Conservation (phyloP, 2,113 vertebrate species). For the Tympanuchus pallidicinctus region DNA sequence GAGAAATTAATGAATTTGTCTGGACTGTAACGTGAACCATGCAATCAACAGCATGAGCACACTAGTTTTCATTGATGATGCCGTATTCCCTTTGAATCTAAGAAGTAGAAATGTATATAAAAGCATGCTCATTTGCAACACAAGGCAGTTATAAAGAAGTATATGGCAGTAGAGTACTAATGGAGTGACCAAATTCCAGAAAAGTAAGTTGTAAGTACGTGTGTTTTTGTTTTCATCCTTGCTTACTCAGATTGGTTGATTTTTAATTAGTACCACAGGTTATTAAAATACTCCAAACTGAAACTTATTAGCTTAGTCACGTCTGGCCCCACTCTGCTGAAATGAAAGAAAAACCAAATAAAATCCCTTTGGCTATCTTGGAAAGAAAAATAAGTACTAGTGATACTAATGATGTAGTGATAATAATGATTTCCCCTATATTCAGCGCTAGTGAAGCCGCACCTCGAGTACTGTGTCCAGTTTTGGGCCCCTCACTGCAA, state of each 20-base stretch:
- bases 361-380: neutral
- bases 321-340: neutral
- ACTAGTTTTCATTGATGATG: neutral
- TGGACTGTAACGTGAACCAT: neutral
- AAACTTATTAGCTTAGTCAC: neutral
- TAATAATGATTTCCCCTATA: no score
- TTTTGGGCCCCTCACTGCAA: no score
- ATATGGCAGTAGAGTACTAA: neutral
- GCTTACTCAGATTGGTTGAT: neutral
- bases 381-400: neutral
- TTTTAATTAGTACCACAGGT: neutral
- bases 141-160: neutral
- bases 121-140: neutral
- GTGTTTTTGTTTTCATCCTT: neutral
- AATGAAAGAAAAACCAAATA: slow-evolving; percentile 40
- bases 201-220: neutral
- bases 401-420: neutral
- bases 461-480: no score
- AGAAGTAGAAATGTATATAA: neutral
- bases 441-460: no score
- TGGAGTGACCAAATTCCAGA: neutral
- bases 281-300: slow-evolving; percentile 5
- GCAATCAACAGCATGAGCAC: neutral
- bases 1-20: slow-evolving; percentile 9
- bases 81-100: neutral